phyloP scores from a whole-genome alignment of 2,888 invertebrate species.

The Watsonalla cultraria region DNA sequence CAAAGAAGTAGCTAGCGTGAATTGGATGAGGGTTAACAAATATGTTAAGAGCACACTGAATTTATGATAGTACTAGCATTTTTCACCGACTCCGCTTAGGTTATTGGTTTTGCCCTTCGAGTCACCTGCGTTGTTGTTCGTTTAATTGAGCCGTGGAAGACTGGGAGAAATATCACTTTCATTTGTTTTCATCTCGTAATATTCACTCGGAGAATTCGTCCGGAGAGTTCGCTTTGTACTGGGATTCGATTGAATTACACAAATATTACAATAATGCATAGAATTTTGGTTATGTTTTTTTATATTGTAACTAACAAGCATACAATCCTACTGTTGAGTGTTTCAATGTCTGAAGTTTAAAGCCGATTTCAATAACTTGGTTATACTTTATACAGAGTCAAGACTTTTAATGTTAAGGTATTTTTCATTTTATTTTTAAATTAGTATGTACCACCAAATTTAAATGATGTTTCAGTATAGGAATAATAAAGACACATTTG shows the following conservation, averaged over 20 bases:
- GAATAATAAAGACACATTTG: too few species aligned
- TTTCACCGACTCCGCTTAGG: conserved; percentile 17
- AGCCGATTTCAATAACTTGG: too few species aligned
- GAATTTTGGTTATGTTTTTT: too few species aligned
- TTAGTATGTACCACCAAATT: too few species aligned
- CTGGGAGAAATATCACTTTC: not conserved
- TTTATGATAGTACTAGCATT: conserved; percentile 39
- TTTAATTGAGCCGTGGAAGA: conserved; percentile 1
- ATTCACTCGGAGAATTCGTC: not conserved
- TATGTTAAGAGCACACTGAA: conserved; percentile 39
- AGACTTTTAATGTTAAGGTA: too few species aligned
- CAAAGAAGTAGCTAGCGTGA: conserved; percentile 24
- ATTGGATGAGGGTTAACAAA: conserved; percentile 43
- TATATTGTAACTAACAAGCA: too few species aligned
- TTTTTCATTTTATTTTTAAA: too few species aligned
- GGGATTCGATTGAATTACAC: not conserved
- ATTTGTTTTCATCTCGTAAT: not conserved
- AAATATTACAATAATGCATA: too few species aligned
- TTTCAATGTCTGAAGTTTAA: too few species aligned
- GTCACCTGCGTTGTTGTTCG: conserved; percentile 1
- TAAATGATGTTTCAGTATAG: too few species aligned
- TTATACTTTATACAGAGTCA: too few species aligned
- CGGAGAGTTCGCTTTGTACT: not conserved
- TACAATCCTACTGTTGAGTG: too few species aligned
- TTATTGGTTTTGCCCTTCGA: conserved; percentile 3